These are phyloP conservation scores for Solen grandis DNA, from an alignment of 1,140 invertebrate species.

Conservation along the genomic window DNA sequence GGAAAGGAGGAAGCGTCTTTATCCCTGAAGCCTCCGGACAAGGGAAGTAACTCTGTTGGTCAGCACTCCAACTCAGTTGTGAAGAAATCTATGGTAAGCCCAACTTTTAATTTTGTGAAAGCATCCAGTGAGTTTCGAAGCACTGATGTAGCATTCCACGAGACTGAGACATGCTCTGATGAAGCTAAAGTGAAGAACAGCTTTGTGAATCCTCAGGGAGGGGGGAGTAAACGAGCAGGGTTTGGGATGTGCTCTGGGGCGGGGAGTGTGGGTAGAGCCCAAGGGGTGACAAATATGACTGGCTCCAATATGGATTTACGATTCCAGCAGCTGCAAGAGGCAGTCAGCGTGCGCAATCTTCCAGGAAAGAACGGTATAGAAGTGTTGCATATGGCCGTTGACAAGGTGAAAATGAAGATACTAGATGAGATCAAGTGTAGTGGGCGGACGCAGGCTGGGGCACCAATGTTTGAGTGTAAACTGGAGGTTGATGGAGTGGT, in stretches of 20 bases:
- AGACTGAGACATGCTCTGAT: neutral
- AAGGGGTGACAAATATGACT: neutral
- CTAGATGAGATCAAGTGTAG: slow-evolving; percentile 18
- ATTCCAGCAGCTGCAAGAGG: slow-evolving; percentile 23
- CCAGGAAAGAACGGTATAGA: slow-evolving; percentile 50
- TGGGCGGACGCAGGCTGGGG: slow-evolving; percentile 14
- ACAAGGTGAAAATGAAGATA: slow-evolving; percentile 58
- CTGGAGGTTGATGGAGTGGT: slow-evolving; percentile 61
- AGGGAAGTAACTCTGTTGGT: too few relatives aligned
- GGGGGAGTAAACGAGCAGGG: slow-evolving; percentile 37
- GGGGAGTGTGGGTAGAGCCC: neutral
- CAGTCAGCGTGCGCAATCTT: slow-evolving; percentile 4
- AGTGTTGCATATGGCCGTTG: slow-evolving; percentile 58
- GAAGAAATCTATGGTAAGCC: slow-evolving; percentile 32
- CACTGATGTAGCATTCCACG: slow-evolving; percentile 53
- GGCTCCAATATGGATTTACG: slow-evolving; percentile 9
- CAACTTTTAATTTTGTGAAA: slow-evolving; percentile 48
- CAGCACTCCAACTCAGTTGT: neutral
- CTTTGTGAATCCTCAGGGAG: too few relatives aligned
- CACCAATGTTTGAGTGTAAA: slow-evolving; percentile 58
- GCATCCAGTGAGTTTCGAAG: slow-evolving; percentile 41
- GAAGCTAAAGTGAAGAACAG: too few relatives aligned
- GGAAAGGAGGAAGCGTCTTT: too few relatives aligned
- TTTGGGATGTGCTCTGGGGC: slow-evolving; percentile 32
- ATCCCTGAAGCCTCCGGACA: too few relatives aligned